Evolutionary conservation across 2,888 invertebrate genomes (phyloP).

Genomic region (Sesamia inferens): DNA sequence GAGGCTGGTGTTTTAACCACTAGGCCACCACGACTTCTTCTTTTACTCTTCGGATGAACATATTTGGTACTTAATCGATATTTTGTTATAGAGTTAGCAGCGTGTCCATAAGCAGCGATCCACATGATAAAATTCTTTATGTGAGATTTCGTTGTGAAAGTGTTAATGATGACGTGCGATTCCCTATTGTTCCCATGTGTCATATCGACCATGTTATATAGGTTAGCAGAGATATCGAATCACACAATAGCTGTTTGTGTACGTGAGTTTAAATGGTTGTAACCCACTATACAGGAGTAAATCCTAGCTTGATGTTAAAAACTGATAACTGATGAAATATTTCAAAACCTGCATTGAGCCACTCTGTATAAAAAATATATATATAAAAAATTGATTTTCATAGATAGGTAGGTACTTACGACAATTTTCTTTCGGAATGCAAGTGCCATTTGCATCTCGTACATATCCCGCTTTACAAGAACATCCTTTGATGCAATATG

Average conservation of each 20-base stretch:
- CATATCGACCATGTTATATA: neutral
- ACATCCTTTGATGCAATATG: constrained; percentile 62
- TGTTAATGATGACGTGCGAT: neutral
- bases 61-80: neutral
- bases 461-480: constrained; percentile 60
- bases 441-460: constrained; percentile 59
- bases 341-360: too few relatives aligned
- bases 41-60: too few relatives aligned
- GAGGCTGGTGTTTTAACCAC: too few relatives aligned
- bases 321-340: too few relatives aligned
- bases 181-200: neutral
- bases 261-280: too few relatives aligned
- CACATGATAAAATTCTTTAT: neutral
- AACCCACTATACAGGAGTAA: too few relatives aligned
- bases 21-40: too few relatives aligned
- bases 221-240: neutral
- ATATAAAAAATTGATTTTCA: neutral
- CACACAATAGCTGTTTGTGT: too few relatives aligned
- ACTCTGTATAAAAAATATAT: neutral
- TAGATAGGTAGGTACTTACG: constrained; percentile 32
- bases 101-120: neutral
- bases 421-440: constrained; percentile 64
- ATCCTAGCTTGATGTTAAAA: too few relatives aligned
- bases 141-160: neutral
- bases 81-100: too few relatives aligned